Conservation (phyloP, 2,888 invertebrate species). For the Eupithecia tripunctaria region DNA sequence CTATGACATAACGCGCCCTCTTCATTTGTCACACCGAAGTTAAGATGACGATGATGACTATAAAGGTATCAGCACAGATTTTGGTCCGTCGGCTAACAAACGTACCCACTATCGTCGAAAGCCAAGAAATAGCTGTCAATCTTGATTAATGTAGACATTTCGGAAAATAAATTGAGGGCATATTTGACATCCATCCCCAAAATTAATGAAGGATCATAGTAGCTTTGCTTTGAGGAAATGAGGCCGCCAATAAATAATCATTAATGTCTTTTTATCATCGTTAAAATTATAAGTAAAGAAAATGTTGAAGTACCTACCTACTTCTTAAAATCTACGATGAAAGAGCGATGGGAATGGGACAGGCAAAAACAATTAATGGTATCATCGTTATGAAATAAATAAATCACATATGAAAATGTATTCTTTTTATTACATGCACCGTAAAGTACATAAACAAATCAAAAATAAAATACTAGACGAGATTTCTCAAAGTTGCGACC, state of each 20-base stretch:
- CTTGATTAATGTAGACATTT: slow-evolving; percentile 61
- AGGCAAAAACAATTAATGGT: neutral
- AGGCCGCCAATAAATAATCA: slow-evolving; percentile 37
- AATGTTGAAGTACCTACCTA: neutral
- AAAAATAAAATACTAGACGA: neutral
- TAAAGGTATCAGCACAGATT: neutral
- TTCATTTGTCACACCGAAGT: neutral
- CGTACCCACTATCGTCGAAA: neutral
- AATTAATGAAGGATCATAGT: slow-evolving; percentile 59
- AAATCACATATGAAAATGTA: neutral
- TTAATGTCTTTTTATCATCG: neutral
- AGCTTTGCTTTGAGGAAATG: slow-evolving; percentile 54
- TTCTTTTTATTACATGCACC: too few relatives aligned
- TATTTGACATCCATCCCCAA: slow-evolving; percentile 63
- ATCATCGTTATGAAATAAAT: neutral
- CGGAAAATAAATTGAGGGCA: slow-evolving; percentile 51
- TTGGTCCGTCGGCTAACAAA: neutral
- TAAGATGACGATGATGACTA: neutral
- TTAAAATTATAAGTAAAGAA: neutral
- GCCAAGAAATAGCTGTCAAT: slow-evolving; percentile 5
- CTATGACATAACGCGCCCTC: neutral
- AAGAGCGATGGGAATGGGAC: neutral
- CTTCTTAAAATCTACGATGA: neutral
- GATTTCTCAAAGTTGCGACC: slow-evolving; percentile 18
- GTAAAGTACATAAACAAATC: neutral